Conservation (phyloP, 2,113 vertebrate genomes). For the Lipotes vexillifer region DNA sequence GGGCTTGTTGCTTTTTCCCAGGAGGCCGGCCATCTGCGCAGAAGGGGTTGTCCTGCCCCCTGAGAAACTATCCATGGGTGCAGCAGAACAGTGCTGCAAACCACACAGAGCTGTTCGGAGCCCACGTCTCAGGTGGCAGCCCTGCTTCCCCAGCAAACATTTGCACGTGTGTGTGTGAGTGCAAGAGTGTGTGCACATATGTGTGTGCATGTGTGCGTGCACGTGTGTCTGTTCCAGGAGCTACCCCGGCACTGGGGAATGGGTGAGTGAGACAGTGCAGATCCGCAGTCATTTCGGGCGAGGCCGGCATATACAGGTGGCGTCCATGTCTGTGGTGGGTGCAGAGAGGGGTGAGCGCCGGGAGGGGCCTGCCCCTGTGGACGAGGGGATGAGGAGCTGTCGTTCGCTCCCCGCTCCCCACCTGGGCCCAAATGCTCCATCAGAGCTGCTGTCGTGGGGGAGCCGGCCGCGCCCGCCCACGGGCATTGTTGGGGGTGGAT, state of each 20-base stretch:
- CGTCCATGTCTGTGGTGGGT: fast-evolving
- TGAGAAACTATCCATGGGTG: not conserved
- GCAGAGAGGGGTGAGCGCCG: not conserved
- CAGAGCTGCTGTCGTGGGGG: no score
- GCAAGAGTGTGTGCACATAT: fast-evolving
- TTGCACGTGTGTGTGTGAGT: not conserved
- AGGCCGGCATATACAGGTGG: fast-evolving
- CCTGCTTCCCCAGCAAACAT: not conserved
- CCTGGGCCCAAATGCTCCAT: no score
- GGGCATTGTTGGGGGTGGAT: not conserved
- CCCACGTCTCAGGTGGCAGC: not conserved
- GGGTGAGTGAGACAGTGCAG: not conserved
- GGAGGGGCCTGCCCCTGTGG: no score
- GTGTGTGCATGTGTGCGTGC: fast-evolving
- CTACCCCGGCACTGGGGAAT: no score
- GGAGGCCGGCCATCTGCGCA: fast-evolving
- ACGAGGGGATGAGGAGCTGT: no score
- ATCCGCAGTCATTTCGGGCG: no score
- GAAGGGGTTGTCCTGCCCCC: not conserved
- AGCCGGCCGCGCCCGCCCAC: fast-evolving
- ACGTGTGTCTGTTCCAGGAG: not conserved
- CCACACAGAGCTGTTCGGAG: not conserved
- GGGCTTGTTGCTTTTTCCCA: not conserved
- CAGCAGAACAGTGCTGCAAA: no score
- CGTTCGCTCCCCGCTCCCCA: no score